Base-by-base conservation (phyloP, 2,888 invertebrate genomes). In the Mantis religiosa region DNA sequence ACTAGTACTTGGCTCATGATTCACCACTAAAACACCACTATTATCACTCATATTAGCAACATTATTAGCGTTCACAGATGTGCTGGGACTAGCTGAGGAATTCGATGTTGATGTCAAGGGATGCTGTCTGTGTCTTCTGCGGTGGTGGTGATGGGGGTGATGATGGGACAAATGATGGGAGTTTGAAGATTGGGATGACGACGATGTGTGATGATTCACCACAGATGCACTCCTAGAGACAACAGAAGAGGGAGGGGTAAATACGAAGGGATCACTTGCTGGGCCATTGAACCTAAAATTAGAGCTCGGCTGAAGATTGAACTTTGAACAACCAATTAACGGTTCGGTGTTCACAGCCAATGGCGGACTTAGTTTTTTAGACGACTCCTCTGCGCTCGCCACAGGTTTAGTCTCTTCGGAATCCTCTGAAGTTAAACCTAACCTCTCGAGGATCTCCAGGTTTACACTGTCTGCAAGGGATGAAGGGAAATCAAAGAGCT, bases 11-110 rank as follows among this genome's bases (percentile, higher is more conserved):
- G 89, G 88, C 84, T 90, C 89, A 83, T 88, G 89, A 47, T 89
- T 90, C 82, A 88, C 83, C 85, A 86, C 89, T 82, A 90, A 83
- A 54, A 89, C 89, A 87, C 89, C 89, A 86, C 87, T 90, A 87
- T 86, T 89, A 87, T 88, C 87, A 82, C 88, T 88, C 85, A 87
- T 87, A 84, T 85, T 82, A 84, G 83, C 84, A 41, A 86, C 87
- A 83, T 87, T 89, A 34, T 87, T 82, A 41, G 87, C 85, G 54
- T 47, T 83, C 85, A 87, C 83, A 30, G 47, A 34, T 81, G 88
- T 47, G 8, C 28, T 25, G 71, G 89, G 88, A 88, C 89, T 88
- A 88, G 89, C 54, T 81, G 85, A 84, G 87, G 82, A 89, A 89
- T 88, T 89, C 88, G 89, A 89, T 89, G 89, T 88, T 71, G 88